Base-by-base conservation (phyloP, 2,113 vertebrate species). In the Orthonyx spaldingii region DNA sequence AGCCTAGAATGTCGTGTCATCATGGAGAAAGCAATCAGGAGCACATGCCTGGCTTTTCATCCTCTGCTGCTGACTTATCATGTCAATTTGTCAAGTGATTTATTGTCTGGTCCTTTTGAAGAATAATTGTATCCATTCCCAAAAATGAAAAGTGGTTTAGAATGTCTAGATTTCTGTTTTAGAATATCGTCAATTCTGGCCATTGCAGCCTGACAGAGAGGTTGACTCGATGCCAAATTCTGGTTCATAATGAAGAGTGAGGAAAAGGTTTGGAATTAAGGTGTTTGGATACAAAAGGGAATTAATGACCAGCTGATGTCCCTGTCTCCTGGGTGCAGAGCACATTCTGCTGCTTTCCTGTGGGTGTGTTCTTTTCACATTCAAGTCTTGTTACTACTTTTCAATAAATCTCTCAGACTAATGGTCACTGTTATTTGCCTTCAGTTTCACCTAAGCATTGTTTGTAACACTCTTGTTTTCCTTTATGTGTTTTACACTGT, bases 31-130 rank as follows among this genome's bases (percentile, higher is more conserved):
- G 88, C 79, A 74, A 33, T 64, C 4, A 12, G 75, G 79, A 96
- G 70, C 1, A 2, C 39, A 22, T 39, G 72, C 61, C 41, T 46
- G 52, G 47, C 63, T 86, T 80, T 63, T 68, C 76, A 81, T 70
- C 75, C 80, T 91, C 74, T 74, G 1, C 66, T 86, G 59, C 66
- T 74, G 82, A 86, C 95, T 72, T 91, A 65, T 53, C 81, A 16
- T 44, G 57, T 90, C 87, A 90, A 57, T 91, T 93, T 90, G 63
- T 50, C 4, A 10, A 90, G 79, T 89, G 91, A 95, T 94, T 95
- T 94, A 94, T 93, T 91, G 52, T 61, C 71, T 75, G 76, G 17
- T 74, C 88, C 59, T 80, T 83, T 70, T 59, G 61, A 71, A 92
- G 64, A 56, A 70, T 88, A 86, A 90, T 74, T 66, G 64, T 60